Percentiles rank a stretch among this genome's conserved stretches.
These are phyloP conservation scores for Sciaenops ocellatus DNA, from an alignment of 2,797 vertebrate species.

Conservation along the genomic window DNA sequence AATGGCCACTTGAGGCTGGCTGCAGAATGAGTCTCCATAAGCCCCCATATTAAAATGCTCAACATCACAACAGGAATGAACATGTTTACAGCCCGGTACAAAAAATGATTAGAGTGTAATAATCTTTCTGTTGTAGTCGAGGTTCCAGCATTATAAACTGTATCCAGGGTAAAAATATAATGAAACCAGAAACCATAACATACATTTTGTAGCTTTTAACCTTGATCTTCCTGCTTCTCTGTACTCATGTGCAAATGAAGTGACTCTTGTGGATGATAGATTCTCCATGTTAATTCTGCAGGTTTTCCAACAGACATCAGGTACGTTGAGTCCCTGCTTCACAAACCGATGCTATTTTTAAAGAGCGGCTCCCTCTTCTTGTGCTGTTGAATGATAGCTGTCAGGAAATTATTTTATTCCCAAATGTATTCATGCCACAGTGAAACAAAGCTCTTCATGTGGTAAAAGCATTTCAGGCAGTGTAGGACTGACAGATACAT, in stretches of 20 bases:
- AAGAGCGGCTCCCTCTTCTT: slow-evolving; percentile 3
- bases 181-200: not conserved
- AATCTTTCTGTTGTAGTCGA: not conserved
- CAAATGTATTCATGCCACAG: slow-evolving; percentile 41
- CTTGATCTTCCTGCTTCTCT: not conserved
- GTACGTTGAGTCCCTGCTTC: not conserved
- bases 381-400: slow-evolving; percentile 31
- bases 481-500: slow-evolving; percentile 38
- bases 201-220: not conserved
- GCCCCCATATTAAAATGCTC: no score
- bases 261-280: not conserved
- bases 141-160: not conserved
- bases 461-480: slow-evolving; percentile 42
- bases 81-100: no score
- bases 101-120: no score
- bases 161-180: not conserved
- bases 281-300: not conserved
- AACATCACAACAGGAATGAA: no score
- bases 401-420: slow-evolving; percentile 47
- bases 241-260: not conserved
- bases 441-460: slow-evolving; percentile 50
- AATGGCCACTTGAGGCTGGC: no score
- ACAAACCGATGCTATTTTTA: slow-evolving; percentile 11
- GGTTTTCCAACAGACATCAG: not conserved
- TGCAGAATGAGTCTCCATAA: no score